phyloP scores from a whole-genome alignment of 2,113 vertebrate genomes.

The Hyperoodon ampullatus region DNA sequence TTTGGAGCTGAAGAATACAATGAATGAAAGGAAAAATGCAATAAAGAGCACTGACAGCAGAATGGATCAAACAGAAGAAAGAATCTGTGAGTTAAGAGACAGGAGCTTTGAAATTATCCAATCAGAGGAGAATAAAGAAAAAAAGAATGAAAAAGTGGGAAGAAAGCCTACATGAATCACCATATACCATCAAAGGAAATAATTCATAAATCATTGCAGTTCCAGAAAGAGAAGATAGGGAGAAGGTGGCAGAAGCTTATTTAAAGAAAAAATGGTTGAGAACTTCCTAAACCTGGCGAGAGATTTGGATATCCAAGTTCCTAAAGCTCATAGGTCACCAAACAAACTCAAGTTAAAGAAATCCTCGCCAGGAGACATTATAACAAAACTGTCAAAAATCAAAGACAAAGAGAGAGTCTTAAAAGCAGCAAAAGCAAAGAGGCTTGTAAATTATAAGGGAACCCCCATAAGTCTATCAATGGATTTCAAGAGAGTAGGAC shows the following conservation, averaged over 20 bases:
- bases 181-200: neutral
- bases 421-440: neutral
- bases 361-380: neutral
- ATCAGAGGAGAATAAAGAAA: neutral
- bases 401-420: neutral
- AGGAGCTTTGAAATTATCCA: neutral
- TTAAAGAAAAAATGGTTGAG: neutral
- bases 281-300: neutral
- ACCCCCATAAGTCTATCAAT: neutral
- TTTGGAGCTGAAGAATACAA: neutral
- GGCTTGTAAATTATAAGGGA: neutral
- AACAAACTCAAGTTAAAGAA: neutral
- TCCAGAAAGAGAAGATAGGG: neutral
- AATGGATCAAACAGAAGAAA: neutral
- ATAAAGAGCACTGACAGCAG: neutral
- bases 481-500: neutral
- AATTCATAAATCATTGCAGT: neutral
- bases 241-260: neutral
- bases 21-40: neutral
- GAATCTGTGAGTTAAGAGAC: neutral
- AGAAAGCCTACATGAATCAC: neutral
- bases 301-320: neutral
- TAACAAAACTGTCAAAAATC: neutral
- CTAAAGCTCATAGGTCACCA: neutral
- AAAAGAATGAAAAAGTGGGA: neutral